Conservation (phyloP, 2,888 invertebrate genomes). For the Prosapia bicincta region DNA sequence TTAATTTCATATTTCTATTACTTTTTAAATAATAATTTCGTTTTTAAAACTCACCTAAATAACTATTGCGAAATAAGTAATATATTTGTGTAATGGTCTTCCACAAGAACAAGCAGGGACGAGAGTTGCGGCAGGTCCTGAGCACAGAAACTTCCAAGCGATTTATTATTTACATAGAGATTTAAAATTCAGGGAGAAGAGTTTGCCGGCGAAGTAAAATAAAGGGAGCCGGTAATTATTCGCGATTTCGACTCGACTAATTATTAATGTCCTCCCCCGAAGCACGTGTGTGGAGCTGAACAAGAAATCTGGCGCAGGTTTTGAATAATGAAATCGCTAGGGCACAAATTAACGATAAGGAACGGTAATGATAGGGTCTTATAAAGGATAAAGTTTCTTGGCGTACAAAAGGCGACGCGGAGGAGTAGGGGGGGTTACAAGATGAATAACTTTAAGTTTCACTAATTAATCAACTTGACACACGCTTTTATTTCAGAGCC, state of each 20-base stretch:
- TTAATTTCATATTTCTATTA: no score
- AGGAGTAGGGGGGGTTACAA: slow-evolving; percentile 27
- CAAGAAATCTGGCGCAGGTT: slow-evolving; percentile 29
- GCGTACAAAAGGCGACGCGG: slow-evolving; percentile 28
- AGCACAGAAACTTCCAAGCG: not conserved
- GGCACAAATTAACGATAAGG: slow-evolving; percentile 39
- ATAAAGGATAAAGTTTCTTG: slow-evolving; percentile 32
- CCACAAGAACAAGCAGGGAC: no score
- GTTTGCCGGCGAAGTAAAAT: not conserved
- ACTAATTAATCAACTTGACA: slow-evolving; percentile 42
- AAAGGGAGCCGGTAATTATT: not conserved
- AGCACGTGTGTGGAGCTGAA: slow-evolving; percentile 26
- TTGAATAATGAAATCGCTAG: slow-evolving; percentile 30
- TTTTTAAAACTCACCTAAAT: no score
- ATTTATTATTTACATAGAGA: not conserved
- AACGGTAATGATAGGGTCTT: slow-evolving; percentile 37
- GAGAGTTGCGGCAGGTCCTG: not conserved
- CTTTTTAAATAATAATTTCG: no score
- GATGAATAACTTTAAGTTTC: slow-evolving; percentile 41
- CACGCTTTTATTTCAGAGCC: slow-evolving; percentile 39
- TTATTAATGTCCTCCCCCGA: not conserved
- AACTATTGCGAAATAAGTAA: no score
- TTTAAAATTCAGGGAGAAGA: not conserved
- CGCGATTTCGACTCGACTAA: not conserved
- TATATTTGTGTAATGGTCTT: no score